A percentile compares a stretch with the other conserved stretches of the same genome.
Conservation (phyloP, 1,140 invertebrate genomes). For the Aphelinus atriplicis region DNA sequence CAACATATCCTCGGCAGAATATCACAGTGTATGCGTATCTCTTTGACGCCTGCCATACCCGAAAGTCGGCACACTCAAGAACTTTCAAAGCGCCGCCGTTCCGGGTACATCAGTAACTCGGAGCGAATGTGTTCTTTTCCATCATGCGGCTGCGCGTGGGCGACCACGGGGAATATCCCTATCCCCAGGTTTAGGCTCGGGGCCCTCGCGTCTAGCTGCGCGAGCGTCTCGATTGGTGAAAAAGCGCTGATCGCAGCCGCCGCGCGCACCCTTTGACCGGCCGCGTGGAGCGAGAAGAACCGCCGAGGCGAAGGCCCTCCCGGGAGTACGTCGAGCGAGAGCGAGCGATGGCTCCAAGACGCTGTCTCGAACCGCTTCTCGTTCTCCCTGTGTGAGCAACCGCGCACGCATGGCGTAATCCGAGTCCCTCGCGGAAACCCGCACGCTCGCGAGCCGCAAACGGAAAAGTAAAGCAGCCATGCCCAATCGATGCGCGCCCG, state of each 20-base stretch:
- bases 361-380: no score
- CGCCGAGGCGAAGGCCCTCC: neutral
- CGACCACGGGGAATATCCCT: slow-evolving; percentile 24
- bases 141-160: slow-evolving; percentile 29
- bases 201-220: slow-evolving; percentile 9
- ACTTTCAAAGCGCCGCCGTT: no score
- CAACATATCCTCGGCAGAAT: no score
- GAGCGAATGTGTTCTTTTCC: slow-evolving; percentile 42
- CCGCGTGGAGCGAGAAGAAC: neutral
- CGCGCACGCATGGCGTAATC: slow-evolving; percentile 18
- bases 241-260: slow-evolving; percentile 28
- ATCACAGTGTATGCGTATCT: no score
- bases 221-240: slow-evolving; percentile 10
- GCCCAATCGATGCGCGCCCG: neutral
- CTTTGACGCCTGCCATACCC: no score
- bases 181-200: slow-evolving; percentile 31
- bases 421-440: neutral
- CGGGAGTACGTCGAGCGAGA: neutral
- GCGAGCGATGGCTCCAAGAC: no score
- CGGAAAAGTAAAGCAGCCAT: neutral
- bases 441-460: no score
- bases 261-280: slow-evolving; percentile 31
- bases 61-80: no score
- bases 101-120: slow-evolving; percentile 21
- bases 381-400: neutral